These are phyloP conservation scores for Halictus rubicundus DNA, from an alignment of 1,140 invertebrate genomes.

Conservation along the genomic window DNA sequence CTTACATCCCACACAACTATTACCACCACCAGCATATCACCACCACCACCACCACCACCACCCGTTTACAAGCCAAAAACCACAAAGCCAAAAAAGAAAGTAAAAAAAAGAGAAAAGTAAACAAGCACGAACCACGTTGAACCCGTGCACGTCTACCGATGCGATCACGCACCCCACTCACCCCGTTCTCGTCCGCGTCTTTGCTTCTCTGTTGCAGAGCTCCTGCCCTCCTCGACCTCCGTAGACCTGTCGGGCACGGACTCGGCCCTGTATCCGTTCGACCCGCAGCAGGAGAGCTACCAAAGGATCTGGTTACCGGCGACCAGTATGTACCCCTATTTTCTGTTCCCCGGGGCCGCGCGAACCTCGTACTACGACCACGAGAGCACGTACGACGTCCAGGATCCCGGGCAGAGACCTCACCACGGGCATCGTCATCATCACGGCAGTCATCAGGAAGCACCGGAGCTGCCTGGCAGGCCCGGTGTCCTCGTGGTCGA, in stretches of 20 bases:
- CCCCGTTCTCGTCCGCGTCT: slow-evolving; percentile 73
- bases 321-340: slow-evolving; percentile 82
- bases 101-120: no score
- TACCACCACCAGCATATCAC: not conserved
- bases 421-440: slow-evolving; percentile 62
- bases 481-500: slow-evolving; percentile 63
- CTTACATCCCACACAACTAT: no score
- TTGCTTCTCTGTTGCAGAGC: slow-evolving; percentile 83
- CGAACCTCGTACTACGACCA: slow-evolving; percentile 76
- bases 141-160: slow-evolving; percentile 61
- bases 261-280: slow-evolving; percentile 81
- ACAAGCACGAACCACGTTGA: slow-evolving; percentile 43
- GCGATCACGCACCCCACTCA: slow-evolving; percentile 71
- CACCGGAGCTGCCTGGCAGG: slow-evolving; percentile 70
- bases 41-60: slow-evolving; percentile 16
- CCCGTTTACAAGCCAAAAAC: slow-evolving; percentile 6
- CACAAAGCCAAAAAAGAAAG: slow-evolving; percentile 28
- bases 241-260: slow-evolving; percentile 82
- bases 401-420: slow-evolving; percentile 56
- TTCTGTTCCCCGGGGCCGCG: slow-evolving; percentile 80
- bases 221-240: slow-evolving; percentile 79
- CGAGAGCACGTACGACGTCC: slow-evolving; percentile 65
- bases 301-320: slow-evolving; percentile 81
- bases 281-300: slow-evolving; percentile 79
- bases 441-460: slow-evolving; percentile 66